phyloP scores from a whole-genome alignment of 1,140 invertebrate species.

The Mylabris phalerata region DNA sequence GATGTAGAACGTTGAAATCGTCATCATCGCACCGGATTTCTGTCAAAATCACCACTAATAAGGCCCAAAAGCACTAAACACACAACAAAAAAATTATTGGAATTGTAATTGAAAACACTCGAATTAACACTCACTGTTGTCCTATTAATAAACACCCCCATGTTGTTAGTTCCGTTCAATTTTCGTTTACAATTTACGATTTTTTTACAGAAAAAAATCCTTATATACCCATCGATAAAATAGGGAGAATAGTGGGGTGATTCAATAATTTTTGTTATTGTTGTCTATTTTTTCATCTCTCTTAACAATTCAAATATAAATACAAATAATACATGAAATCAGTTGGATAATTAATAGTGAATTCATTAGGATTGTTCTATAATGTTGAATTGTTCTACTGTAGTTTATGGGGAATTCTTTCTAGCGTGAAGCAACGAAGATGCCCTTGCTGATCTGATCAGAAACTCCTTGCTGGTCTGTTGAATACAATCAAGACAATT shows the following conservation, averaged over 20 bases:
- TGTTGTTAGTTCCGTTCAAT: no score
- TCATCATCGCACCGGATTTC: slow-evolving; percentile 24
- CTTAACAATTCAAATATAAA: slow-evolving; percentile 1
- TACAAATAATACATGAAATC: slow-evolving; percentile 17
- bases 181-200: no score
- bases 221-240: no score
- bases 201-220: no score
- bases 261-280: slow-evolving; percentile 17
- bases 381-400: slow-evolving; percentile 16
- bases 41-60: background rate
- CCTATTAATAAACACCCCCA: no score
- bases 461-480: slow-evolving; percentile 22
- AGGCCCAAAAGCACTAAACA: background rate
- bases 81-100: no score
- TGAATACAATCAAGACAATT: slow-evolving; percentile 23
- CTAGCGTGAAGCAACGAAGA: slow-evolving; percentile 30
- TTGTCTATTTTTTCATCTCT: slow-evolving; percentile 15
- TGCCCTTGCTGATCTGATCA: slow-evolving; percentile 25
- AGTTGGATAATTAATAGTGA: slow-evolving; percentile 13
- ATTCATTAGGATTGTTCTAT: slow-evolving; percentile 17
- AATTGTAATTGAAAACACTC: no score
- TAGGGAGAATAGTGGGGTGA: slow-evolving; percentile 23
- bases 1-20: slow-evolving; percentile 41
- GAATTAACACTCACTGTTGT: no score
- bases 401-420: slow-evolving; percentile 21